Evolutionary conservation across 2,113 vertebrate genomes (phyloP).

Genomic region (Mirza zaza): DNA sequence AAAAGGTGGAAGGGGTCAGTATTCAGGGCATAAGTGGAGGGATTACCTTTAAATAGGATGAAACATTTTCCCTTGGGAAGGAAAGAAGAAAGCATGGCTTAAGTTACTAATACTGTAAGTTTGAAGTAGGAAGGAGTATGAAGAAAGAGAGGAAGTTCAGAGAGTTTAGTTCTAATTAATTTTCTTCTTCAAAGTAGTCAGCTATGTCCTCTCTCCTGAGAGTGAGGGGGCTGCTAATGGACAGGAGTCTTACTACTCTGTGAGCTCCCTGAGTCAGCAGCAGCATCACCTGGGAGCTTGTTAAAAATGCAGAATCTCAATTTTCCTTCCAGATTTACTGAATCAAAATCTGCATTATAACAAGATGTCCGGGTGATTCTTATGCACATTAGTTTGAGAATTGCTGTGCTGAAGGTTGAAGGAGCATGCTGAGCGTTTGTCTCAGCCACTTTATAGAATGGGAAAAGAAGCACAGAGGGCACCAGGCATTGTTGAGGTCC

Average conservation of each 20-base stretch:
- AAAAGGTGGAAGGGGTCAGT: background rate
- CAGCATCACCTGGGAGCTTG: background rate
- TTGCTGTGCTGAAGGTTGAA: background rate
- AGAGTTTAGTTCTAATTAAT: background rate
- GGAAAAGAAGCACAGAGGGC: background rate
- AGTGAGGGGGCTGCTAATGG: background rate
- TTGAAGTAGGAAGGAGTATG: background rate
- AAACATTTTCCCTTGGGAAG: background rate
- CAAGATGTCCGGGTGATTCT: background rate
- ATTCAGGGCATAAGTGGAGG: background rate
- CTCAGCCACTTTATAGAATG: background rate
- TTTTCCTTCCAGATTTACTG: background rate
- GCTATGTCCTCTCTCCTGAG: background rate
- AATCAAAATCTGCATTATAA: background rate
- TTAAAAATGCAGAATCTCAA: background rate
- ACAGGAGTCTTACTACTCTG: background rate
- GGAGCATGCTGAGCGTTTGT: background rate
- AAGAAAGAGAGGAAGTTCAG: background rate
- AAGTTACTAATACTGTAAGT: background rate
- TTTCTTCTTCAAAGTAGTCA: background rate
- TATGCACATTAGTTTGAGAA: background rate
- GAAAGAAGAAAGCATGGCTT: background rate
- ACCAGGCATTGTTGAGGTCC: background rate
- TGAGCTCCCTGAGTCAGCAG: background rate
- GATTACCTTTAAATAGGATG: background rate